Base-by-base conservation (phyloP, 2,888 invertebrate species). In the Synanthedon vespiformis region DNA sequence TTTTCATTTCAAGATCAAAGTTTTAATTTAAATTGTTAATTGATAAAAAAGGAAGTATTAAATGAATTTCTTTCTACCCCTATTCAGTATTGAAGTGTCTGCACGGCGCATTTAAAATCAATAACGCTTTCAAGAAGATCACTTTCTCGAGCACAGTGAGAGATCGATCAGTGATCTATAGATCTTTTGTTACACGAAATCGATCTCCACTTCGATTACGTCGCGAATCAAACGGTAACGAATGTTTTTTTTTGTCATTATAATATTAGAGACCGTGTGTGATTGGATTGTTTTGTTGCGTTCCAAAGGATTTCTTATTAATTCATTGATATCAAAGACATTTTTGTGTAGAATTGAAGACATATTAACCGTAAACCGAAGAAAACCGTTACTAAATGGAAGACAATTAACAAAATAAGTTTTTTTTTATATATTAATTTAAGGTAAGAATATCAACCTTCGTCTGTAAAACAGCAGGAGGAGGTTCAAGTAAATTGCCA, bases 101-200 rank as follows among this genome's bases (percentile, higher is more conserved):
- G 68, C 74, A 79, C 75, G 76, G 72, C 68, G 61, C 74, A 81
- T 86, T 81, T 73, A 79, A 82, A 86, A 82, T 84, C 83, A 83
- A 85, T 85, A 85, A 78, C 63, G 72, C 64, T 58, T 66, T 74
- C 73, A 77, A 84, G 76, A 73, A 80, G 78, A 76, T 68, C 73
- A 74, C 78, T 74, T 77, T 77, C 74, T 70, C 68, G 74, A 76
- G 78, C 86, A 70, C 82, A 80, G 83, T 83, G 67, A 81, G 82
- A 75, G 76, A 81, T 77, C 83, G 77, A 82, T 80, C 77, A 76
- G 72, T 72, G 80, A 74, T 78, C 77, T 77, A 77, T 75, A 74
- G 70, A 74, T 74, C 80, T 77, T 72, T 86, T 86, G 86, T 86
- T 74, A 66, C 58, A 59, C 63, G 70, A 65, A 81, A 82, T 85